These are phyloP conservation scores for Mimas tiliae DNA, from an alignment of 2,888 invertebrate genomes.

Conservation along the genomic window DNA sequence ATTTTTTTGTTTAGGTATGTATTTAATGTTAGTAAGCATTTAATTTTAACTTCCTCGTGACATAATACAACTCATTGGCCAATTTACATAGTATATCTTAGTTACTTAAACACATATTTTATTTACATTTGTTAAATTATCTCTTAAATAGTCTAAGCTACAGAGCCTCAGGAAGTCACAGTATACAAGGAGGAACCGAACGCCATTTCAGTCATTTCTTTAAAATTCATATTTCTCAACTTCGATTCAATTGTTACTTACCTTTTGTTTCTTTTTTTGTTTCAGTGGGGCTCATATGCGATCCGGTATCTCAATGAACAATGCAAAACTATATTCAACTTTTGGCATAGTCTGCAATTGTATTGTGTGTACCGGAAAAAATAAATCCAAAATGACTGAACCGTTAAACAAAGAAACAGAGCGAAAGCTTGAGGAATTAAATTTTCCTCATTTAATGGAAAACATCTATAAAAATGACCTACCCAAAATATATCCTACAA, in stretches of 20 bases:
- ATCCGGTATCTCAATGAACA: neutral
- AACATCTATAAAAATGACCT: neutral
- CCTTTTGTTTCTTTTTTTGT: neutral
- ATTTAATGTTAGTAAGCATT: too few species aligned
- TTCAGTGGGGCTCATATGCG: neutral
- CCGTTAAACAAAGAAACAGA: neutral
- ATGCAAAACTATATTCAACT: neutral
- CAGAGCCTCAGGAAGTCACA: too few species aligned
- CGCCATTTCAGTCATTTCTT: too few species aligned
- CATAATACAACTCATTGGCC: too few species aligned
- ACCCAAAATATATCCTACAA: neutral
- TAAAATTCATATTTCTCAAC: too few species aligned
- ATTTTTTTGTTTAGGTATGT: too few species aligned
- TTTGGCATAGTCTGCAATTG: conserved; percentile 9
- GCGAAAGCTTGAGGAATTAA: neutral
- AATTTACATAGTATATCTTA: too few species aligned
- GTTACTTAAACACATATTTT: too few species aligned
- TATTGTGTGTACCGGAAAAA: neutral
- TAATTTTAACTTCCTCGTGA: too few species aligned
- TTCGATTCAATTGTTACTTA: neutral
- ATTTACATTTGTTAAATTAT: too few species aligned
- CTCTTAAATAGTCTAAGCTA: too few species aligned
- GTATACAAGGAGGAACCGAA: too few species aligned
- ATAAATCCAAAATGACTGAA: neutral
- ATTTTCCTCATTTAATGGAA: neutral